phyloP scores from a whole-genome alignment of 2,113 vertebrate species.

The Thalassoma bifasciatum region DNA sequence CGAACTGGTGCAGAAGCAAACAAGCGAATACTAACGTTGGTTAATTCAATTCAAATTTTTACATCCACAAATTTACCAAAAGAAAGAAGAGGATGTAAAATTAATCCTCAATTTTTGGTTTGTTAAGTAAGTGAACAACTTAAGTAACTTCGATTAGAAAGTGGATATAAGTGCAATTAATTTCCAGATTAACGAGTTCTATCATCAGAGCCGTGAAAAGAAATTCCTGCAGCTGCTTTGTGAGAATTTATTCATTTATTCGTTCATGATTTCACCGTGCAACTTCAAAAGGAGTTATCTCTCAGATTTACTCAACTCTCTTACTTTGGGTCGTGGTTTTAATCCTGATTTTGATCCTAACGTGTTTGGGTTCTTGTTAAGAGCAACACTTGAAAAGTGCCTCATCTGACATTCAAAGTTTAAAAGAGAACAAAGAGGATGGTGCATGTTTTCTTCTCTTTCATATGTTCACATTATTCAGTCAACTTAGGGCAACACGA shows the following conservation, averaged over 20 bases:
- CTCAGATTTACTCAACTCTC: not conserved
- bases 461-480: not conserved
- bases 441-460: too few species aligned
- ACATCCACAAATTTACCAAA: not conserved
- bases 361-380: not conserved
- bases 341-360: not conserved
- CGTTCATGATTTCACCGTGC: not conserved
- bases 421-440: not conserved
- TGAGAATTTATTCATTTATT: not conserved
- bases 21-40: not conserved
- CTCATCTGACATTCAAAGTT: not conserved
- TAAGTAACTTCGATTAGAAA: not conserved
- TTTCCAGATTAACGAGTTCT: not conserved
- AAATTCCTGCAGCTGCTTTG: slow-evolving; percentile 1
- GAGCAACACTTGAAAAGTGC: not conserved
- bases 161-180: slow-evolving; percentile 3
- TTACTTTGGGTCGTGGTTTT: not conserved
- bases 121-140: too few species aligned
- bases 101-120: not conserved
- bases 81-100: not conserved
- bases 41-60: slow-evolving; percentile 1
- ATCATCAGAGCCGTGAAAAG: not conserved
- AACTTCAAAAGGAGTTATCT: not conserved
- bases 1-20: slow-evolving; percentile 52
- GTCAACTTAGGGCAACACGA: too few species aligned